A percentile compares a stretch with the other conserved stretches of the same genome.
Evolutionary conservation across 1,140 invertebrate genomes (phyloP).

Genomic region (Monomorium pharaonis): DNA sequence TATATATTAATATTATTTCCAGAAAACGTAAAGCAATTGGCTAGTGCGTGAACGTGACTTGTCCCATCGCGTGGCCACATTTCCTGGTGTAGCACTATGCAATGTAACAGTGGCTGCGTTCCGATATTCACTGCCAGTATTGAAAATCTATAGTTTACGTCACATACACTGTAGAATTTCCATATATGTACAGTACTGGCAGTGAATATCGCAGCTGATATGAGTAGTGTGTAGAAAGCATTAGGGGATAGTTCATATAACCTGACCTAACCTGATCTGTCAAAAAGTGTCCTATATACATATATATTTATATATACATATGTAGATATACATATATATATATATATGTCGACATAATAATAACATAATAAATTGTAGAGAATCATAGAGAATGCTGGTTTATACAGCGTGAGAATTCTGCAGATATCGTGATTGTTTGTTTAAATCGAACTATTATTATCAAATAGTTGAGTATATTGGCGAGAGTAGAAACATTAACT

Average conservation of each 20-base stretch:
- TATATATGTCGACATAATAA: too few relatives aligned
- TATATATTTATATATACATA: too few relatives aligned
- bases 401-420: background rate
- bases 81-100: background rate
- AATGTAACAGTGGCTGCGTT: too few relatives aligned
- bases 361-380: background rate
- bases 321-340: too few relatives aligned
- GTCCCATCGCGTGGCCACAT: background rate
- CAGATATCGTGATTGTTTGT: background rate
- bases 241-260: background rate
- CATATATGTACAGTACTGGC: too few relatives aligned
- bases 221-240: background rate
- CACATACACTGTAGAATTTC: too few relatives aligned
- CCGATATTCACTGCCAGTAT: too few relatives aligned
- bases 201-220: too few relatives aligned
- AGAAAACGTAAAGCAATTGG: background rate
- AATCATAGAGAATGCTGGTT: background rate
- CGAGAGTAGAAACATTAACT: background rate
- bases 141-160: too few relatives aligned
- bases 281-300: background rate
- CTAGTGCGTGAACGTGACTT: background rate
- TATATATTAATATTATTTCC: too few relatives aligned
- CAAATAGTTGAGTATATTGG: background rate
- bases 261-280: slow-evolving; percentile 8
- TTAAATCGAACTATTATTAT: background rate